Evolutionary conservation across 2,888 invertebrate genomes (phyloP).

Genomic region (Tetragnatha montana): DNA sequence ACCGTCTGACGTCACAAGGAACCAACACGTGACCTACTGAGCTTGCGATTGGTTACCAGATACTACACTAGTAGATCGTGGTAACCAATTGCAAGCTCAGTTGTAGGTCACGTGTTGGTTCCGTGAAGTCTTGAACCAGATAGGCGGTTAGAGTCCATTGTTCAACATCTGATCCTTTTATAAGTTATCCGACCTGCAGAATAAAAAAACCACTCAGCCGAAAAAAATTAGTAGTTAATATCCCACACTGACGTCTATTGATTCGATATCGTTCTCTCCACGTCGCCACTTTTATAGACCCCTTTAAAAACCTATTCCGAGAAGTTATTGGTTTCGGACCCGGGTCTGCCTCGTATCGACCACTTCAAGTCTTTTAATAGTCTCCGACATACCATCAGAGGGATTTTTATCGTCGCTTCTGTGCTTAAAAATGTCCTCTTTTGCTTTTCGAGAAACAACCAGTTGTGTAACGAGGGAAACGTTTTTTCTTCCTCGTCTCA

Average conservation of each 20-base stretch:
- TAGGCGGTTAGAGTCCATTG: too few relatives aligned
- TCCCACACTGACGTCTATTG: not conserved
- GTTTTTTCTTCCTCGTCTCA: slow-evolving; percentile 17
- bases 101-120: too few relatives aligned
- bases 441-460: not conserved
- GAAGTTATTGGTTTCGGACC: slow-evolving; percentile 33
- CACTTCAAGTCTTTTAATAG: slow-evolving; percentile 30
- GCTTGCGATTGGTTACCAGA: too few relatives aligned
- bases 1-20: too few relatives aligned
- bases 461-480: slow-evolving; percentile 10
- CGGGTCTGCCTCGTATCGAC: slow-evolving; percentile 1
- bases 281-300: slow-evolving; percentile 7
- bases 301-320: slow-evolving; percentile 19
- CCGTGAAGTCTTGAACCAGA: too few relatives aligned
- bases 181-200: too few relatives aligned
- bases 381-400: slow-evolving; percentile 23
- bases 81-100: too few relatives aligned
- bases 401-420: slow-evolving; percentile 48
- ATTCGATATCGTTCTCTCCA: slow-evolving; percentile 7
- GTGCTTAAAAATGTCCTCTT: slow-evolving; percentile 18
- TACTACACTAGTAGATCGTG: too few relatives aligned
- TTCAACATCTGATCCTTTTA: too few relatives aligned
- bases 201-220: too few relatives aligned
- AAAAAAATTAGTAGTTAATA: too few relatives aligned
- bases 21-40: too few relatives aligned